phyloP scores from a whole-genome alignment of 1,140 invertebrate species.

The Drosophila bipectinata region DNA sequence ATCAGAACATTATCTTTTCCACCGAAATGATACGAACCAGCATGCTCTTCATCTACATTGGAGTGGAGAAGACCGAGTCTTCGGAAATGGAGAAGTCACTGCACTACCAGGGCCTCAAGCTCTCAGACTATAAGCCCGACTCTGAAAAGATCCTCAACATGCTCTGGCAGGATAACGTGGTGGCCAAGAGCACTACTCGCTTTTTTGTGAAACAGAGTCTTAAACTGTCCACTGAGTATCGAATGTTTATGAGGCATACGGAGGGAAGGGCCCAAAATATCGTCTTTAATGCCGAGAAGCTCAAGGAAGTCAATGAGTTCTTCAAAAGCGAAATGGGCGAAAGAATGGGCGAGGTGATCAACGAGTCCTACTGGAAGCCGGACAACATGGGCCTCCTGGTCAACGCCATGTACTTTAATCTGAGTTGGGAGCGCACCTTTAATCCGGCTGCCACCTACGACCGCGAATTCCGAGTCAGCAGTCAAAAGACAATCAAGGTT shows the following conservation, averaged over 20 bases:
- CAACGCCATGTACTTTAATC: constrained; percentile 2
- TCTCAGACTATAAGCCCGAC: not conserved
- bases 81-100: not conserved
- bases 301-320: not conserved
- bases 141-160: not conserved
- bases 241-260: not conserved
- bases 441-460: not conserved
- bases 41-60: not conserved
- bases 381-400: constrained; percentile 3
- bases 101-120: not conserved
- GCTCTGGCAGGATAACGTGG: not conserved
- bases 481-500: not conserved
- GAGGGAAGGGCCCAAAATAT: not conserved
- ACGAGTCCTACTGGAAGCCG: not conserved
- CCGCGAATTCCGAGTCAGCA: not conserved
- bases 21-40: not conserved
- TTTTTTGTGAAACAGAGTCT: constrained; percentile 1
- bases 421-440: not conserved
- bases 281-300: not conserved
- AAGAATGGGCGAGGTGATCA: not conserved
- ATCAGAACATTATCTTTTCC: constrained; percentile 2
- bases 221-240: not conserved
- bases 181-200: not conserved
- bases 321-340: not conserved
- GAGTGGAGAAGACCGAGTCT: not conserved